A percentile compares a stretch with the other conserved stretches of the same genome.
phyloP scores from a whole-genome alignment of 1,140 invertebrate species.

The Conopomorpha cramerella region DNA sequence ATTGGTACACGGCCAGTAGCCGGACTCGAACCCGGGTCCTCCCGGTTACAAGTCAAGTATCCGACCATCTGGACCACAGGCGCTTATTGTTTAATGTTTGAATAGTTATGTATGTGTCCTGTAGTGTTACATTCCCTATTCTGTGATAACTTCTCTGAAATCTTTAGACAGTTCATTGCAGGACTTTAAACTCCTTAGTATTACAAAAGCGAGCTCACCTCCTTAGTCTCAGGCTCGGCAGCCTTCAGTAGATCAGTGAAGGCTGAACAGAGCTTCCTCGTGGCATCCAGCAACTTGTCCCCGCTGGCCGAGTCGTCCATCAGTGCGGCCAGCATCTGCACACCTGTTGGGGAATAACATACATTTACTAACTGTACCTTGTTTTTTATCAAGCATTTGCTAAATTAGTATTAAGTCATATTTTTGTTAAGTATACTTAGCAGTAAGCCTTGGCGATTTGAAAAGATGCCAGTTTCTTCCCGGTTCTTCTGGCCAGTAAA shows the following conservation, averaged over 20 bases:
- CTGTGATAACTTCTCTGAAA: too few species aligned
- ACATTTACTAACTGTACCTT: too few species aligned
- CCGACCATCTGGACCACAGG: neutral
- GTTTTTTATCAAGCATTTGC: too few species aligned
- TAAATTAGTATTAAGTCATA: too few species aligned
- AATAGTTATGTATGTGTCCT: neutral
- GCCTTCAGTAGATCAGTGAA: conserved; percentile 94
- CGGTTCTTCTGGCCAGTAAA: too few species aligned
- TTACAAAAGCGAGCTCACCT: conserved; percentile 58
- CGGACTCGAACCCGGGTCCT: too few species aligned
- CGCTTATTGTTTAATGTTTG: neutral
- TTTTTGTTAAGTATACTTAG: too few species aligned
- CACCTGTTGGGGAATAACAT: conserved; percentile 47
- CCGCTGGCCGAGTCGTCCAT: conserved; percentile 85
- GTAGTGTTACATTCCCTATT: too few species aligned
- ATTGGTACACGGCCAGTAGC: too few species aligned
- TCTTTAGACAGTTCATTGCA: neutral
- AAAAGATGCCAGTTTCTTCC: too few species aligned
- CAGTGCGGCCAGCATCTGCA: conserved; percentile 92
- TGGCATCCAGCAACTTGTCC: conserved; percentile 88
- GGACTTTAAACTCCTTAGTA: neutral
- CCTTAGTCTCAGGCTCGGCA: conserved; percentile 90
- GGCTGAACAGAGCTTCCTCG: conserved; percentile 87
- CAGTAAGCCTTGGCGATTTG: too few species aligned
- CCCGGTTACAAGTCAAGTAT: too few species aligned